phyloP scores from a whole-genome alignment of 2,113 vertebrate genomes.

The Limnothrissa miodon region DNA sequence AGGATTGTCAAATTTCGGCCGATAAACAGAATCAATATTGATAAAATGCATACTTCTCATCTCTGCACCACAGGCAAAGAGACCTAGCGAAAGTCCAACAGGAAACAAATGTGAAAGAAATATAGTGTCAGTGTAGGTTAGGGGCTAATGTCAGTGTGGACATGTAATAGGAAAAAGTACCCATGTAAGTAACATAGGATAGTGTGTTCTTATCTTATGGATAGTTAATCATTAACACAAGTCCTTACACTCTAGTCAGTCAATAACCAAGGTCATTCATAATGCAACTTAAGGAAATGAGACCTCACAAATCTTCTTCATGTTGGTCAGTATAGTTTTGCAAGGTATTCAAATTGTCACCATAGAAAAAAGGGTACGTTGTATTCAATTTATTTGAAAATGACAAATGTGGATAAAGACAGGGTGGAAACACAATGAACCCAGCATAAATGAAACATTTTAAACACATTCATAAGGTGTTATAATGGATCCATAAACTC shows the following conservation, averaged over 20 bases:
- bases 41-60: too few species aligned
- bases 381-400: too few species aligned
- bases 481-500: too few species aligned
- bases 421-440: too few species aligned
- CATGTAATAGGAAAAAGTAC: background rate
- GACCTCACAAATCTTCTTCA: background rate
- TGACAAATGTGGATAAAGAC: background rate
- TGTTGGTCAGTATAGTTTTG: background rate
- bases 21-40: too few species aligned
- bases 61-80: slow-evolving; percentile 14
- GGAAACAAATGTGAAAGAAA: slow-evolving; percentile 51
- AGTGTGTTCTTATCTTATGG: background rate
- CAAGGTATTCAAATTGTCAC: background rate
- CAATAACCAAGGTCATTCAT: background rate
- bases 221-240: background rate
- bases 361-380: too few species aligned
- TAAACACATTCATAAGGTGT: too few species aligned
- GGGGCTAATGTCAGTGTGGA: background rate
- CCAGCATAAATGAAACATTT: too few species aligned
- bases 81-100: slow-evolving; percentile 53
- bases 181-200: background rate
- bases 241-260: background rate
- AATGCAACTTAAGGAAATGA: background rate
- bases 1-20: too few species aligned
- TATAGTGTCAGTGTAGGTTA: background rate